Base-by-base conservation (phyloP, 2,797 vertebrate genomes). In the Paramormyrops hopkinsi region DNA sequence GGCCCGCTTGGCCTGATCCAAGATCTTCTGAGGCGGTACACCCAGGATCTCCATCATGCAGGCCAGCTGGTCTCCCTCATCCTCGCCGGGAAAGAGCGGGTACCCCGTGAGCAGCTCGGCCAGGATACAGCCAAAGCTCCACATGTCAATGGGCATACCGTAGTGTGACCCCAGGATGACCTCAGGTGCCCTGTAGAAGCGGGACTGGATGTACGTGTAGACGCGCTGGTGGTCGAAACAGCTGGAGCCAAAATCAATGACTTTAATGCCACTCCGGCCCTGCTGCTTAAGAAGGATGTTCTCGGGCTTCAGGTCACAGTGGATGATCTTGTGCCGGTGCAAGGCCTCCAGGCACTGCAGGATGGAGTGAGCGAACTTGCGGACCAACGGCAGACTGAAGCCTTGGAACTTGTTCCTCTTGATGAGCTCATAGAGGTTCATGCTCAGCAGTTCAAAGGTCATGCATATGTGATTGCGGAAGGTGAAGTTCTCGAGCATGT, bases 371-470 rank as follows among this genome's bases (percentile, higher is more conserved):
- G 98, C 98, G 86, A 99, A 99, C 94, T 99, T 99, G 73, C 98
- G 96, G 37, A 99, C 98, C 92, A 99, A 94, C 0, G 97, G 97
- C 91, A 99, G 91, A 12, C 97, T 99, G 93, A 99, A 99, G 73
- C 98, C 98, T 94, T 99, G 98, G 91, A 99, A 99, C 93, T 99
- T 99, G 93, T 99, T 99, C 91, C 97, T 97, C 93, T 99, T 99
- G 90, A 99, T 99, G 11, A 99, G 97, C 93, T 99, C 98, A 0
- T 99, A 99, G 8, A 99, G 93, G 94, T 99, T 99, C 96, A 99
- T 98, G 93, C 97, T 99, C 88, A 99, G 94, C 91, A 99, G 94
- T 91, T 99, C 98, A 88, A 99, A 99, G 41, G 98, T 98, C 97
- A 99, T 99, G 92, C 98, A 99, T 90, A 99, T 98, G 90, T 99